Evolutionary conservation across 2,113 vertebrate species (phyloP).

Genomic region (Pan paniscus): DNA sequence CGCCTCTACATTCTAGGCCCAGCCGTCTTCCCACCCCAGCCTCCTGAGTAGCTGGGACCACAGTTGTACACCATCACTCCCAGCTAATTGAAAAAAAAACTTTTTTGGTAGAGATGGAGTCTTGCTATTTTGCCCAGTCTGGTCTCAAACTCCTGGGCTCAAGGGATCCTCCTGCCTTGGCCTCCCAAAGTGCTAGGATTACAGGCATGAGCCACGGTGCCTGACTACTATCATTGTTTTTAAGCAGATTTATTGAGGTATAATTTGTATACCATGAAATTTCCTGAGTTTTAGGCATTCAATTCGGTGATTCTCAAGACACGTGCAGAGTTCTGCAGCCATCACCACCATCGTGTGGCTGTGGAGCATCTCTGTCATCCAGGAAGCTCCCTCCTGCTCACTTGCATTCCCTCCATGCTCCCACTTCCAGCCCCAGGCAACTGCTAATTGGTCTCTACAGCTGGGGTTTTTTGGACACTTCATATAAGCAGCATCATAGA

Average conservation of each 20-base stretch:
- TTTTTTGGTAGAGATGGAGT: too few relatives aligned
- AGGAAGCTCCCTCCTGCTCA: background rate
- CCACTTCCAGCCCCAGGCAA: background rate
- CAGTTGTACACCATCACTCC: too few relatives aligned
- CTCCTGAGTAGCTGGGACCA: too few relatives aligned
- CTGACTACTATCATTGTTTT: too few relatives aligned
- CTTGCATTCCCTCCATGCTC: rapidly evolving
- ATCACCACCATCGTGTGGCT: too few relatives aligned
- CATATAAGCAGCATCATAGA: background rate
- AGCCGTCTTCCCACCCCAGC: too few relatives aligned
- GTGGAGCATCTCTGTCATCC: background rate
- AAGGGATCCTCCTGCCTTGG: background rate
- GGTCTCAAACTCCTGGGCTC: background rate
- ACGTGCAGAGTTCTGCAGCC: background rate
- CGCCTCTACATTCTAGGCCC: too few relatives aligned
- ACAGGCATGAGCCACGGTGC: background rate
- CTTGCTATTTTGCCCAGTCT: too few relatives aligned
- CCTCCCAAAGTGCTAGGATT: background rate
- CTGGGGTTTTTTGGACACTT: background rate
- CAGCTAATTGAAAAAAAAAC: too few relatives aligned
- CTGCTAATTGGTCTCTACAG: too few relatives aligned
- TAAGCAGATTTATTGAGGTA: background rate
- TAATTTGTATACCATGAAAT: background rate
- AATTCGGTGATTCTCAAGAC: background rate
- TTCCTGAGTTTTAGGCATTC: background rate